Evolutionary conservation across 2,113 vertebrate species (phyloP).

Genomic region (Notechis scutatus): DNA sequence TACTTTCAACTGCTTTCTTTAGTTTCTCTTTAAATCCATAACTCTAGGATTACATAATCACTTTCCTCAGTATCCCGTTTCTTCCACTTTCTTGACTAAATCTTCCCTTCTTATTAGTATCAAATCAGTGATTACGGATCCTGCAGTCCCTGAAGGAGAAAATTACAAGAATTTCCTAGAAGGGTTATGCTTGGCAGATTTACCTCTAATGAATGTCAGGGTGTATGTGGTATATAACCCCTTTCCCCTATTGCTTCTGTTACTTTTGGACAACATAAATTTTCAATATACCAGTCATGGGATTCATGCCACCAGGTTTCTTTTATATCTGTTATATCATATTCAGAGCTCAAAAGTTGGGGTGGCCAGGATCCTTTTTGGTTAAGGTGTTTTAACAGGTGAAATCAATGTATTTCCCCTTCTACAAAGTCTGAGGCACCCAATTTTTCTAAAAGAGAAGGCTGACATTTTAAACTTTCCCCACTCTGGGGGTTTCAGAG

Average conservation of each 20-base stretch:
- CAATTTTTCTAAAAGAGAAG: background rate
- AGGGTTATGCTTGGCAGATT: background rate
- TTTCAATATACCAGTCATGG: background rate
- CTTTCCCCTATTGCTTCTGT: background rate
- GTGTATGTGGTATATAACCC: background rate
- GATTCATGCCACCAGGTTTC: background rate
- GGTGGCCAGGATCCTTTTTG: background rate
- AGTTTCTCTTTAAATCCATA: background rate
- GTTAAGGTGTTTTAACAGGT: background rate
- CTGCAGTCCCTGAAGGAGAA: background rate
- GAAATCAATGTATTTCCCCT: background rate
- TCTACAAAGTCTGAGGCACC: background rate
- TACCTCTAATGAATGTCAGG: background rate
- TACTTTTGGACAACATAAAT: background rate
- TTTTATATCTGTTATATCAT: background rate
- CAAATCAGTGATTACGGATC: background rate
- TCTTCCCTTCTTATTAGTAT: background rate
- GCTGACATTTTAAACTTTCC: background rate
- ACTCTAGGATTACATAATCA: background rate
- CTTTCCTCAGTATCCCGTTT: background rate
- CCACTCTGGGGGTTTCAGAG: background rate
- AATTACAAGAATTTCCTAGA: background rate
- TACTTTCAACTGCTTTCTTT: background rate
- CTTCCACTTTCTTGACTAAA: background rate
- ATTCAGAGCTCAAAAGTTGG: background rate